Evolutionary conservation across 1,140 invertebrate species (phyloP), one percentile per base, ranked within the genome.

Genomic region (Nasonia longicornis): DNA sequence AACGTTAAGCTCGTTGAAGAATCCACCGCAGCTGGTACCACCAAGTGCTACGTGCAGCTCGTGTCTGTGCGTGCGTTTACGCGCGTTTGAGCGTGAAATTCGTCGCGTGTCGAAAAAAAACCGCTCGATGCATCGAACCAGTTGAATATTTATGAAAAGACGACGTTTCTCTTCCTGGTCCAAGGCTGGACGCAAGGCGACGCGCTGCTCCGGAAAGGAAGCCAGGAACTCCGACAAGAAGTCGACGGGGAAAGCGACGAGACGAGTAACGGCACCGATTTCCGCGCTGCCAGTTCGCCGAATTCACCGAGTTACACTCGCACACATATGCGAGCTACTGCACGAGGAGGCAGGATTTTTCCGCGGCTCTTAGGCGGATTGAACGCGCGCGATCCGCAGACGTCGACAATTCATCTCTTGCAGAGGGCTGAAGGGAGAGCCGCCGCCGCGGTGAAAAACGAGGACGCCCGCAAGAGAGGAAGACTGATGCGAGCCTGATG

Each of bases 341-440:
- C 79, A 12, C 71, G 14, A 16, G 31, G 63, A 26, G 14, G 45
- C 7, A 7, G 81, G 45, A 66, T 69, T 73, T 78, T 79, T n/a
- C 48, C 70, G 67, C 31, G 11, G 84, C 82, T 87, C 85, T 87
- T 85, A 85, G 83, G 79, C 42, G 84, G 76, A 87, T 87, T 86
- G 83, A 31, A 80, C 58, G 48, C 58, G 48, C 45, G 52, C 31
- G 31, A 35, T 3, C 31, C 31, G 31, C 31, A 35, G 75, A 69
- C 38, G 45, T 71, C 67, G 80, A 29, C 72, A 52, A 83, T 74
- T 76, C 64, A 82, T 75, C 76, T 52, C 74, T 58, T n/a, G 16
- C 8, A 20, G 20, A 14, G 58, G 58, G 26, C 22, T 4, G 10
- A n/a, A 7, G 26, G 26, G n/a, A 66, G 22, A 64, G 64, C 22